Evolutionary conservation across 2,113 vertebrate species (phyloP).

Genomic region (Platysteira castanea): DNA sequence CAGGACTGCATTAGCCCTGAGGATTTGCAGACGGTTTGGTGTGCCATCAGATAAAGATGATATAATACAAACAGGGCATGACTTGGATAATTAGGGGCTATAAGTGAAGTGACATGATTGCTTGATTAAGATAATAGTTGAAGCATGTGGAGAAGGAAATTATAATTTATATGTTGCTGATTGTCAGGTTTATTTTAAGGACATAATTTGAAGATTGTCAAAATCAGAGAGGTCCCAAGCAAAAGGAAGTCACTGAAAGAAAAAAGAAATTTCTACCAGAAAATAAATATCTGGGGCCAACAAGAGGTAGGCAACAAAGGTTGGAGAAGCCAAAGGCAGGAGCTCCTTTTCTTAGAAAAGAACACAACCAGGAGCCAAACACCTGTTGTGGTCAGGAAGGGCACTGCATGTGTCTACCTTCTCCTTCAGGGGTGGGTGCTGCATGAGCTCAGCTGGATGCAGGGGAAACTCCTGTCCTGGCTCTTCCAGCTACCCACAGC

Average conservation of each 20-base stretch:
- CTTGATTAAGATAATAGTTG: slow-evolving; percentile 68
- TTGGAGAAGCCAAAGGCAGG: background rate
- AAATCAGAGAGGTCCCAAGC: background rate
- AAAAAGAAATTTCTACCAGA: background rate
- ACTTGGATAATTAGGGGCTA: slow-evolving; percentile 54
- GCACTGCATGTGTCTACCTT: accelerated
- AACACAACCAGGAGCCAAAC: background rate
- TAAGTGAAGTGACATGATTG: slow-evolving; percentile 54
- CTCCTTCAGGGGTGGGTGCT: background rate
- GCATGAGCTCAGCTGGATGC: background rate
- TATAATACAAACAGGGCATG: slow-evolving; percentile 58
- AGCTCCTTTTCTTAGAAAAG: background rate
- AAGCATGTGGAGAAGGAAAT: slow-evolving; percentile 63
- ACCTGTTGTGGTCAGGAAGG: background rate
- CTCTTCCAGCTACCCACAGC: background rate
- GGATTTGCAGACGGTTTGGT: background rate
- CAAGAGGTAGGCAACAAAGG: background rate
- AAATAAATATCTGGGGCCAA: background rate
- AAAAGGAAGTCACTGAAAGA: background rate
- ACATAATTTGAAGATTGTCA: slow-evolving; percentile 42
- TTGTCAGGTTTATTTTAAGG: slow-evolving; percentile 67
- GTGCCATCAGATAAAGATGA: slow-evolving; percentile 12
- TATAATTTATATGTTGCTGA: slow-evolving; percentile 60
- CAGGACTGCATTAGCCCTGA: background rate
- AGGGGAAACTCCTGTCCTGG: background rate